Base-by-base conservation (phyloP, 2,113 vertebrate genomes). In the Anoura caudifer region DNA sequence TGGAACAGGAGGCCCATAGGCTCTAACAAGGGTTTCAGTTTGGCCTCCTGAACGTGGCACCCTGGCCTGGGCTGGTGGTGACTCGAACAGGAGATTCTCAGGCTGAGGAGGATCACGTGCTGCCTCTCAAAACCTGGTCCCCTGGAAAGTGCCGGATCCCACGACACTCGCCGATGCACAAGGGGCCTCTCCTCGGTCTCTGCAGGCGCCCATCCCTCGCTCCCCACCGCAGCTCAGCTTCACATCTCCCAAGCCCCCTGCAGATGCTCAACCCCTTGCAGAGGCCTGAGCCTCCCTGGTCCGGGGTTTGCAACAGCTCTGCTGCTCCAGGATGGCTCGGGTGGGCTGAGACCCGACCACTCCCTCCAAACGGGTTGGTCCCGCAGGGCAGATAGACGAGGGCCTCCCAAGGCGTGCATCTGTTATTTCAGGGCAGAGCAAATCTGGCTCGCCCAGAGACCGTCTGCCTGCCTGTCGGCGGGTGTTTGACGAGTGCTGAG, bases 401-500 rank as follows among this genome's bases (percentile, higher is more conserved):
- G 26, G 63, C 90, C 90, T 94, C 45, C n/a, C 1, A 1, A 67
- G 84, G 69, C 22, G n/a, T 2, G 43, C 28, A 1, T 10, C 4
- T 83, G 63, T 89, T 69, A 76, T 73, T 73, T 65, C 17, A 7
- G 4, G 76, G 54, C 15, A 31, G 28, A 86, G 67, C 50, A 19
- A 22, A 90, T 76, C 65, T 54, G 36, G 28, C 80, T 36, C 0
- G 0, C 59, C 33, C 92, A 45, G 50, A 82, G 61, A 61, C 75
- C 1, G 3, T 22, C n/a, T 5, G 4, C 52, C 50, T 54, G 36
- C 82, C 87, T 50, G 26, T 26, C 2, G 3, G 10, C 77, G 19
- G 19, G 43, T 67, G 84, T 93, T 83, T 54, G 6, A 85, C 76
- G 88, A 94, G 82, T 61, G 61, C 87, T n/a, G 2, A 31, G 81